Conservation (phyloP, 2,888 invertebrate genomes). For the Nymphalis urticae region DNA sequence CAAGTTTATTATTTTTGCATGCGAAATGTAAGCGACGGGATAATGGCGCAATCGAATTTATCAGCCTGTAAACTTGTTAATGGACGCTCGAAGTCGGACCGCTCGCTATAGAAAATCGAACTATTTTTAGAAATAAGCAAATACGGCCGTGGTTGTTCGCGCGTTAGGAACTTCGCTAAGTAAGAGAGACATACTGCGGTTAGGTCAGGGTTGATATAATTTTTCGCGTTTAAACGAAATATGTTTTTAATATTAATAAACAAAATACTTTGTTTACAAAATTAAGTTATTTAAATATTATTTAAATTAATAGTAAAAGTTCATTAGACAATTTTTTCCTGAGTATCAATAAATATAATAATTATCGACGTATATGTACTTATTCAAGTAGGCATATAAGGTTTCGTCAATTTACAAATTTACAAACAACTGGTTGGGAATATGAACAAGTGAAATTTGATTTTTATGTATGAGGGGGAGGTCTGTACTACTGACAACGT, state of each 20-base stretch:
- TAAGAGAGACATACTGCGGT: slow-evolving; percentile 4
- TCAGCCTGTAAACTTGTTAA: slow-evolving; percentile 27
- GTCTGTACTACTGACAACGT: no score
- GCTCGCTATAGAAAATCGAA: slow-evolving; percentile 13
- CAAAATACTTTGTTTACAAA: no score
- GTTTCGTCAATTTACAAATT: no score
- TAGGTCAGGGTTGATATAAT: slow-evolving; percentile 12
- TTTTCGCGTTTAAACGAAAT: background rate
- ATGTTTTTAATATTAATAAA: no score
- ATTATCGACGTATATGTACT: no score
- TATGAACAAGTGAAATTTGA: no score
- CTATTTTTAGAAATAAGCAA: slow-evolving; percentile 19
- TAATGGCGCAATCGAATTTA: slow-evolving; percentile 34
- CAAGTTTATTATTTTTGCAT: slow-evolving; percentile 44
- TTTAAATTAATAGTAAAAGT: background rate
- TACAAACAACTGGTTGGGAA: no score
- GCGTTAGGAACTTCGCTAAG: slow-evolving; percentile 13
- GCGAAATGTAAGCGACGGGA: slow-evolving; percentile 37
- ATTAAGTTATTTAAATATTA: background rate
- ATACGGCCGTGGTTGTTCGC: background rate
- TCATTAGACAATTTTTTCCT: no score
- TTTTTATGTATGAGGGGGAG: no score
- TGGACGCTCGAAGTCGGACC: slow-evolving; percentile 5
- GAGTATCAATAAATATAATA: no score
- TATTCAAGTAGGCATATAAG: no score